Percentiles rank a stretch among this genome's conserved stretches.
These are phyloP conservation scores for Chaetodon auriga DNA, from an alignment of 2,113 vertebrate species.

Conservation along the genomic window DNA sequence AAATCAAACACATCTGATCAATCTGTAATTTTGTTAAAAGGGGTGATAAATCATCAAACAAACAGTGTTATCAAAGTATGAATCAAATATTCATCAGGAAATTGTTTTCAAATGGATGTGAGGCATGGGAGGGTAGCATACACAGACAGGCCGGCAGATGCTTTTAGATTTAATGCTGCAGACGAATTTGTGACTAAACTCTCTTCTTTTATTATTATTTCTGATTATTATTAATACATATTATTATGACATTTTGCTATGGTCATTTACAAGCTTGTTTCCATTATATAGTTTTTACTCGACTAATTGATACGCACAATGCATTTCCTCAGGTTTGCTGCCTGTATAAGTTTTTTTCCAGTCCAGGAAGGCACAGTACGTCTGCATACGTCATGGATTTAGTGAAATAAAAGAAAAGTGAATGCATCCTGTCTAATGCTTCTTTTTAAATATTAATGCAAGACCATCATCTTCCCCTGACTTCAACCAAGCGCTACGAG, in stretches of 20 bases:
- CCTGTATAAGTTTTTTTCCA: no score
- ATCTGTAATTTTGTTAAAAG: neutral
- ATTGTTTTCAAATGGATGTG: neutral
- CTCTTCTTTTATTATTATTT: no score
- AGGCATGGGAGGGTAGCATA: no score
- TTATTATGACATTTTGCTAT: no score
- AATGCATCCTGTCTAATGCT: neutral
- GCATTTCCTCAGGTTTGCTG: neutral
- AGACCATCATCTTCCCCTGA: neutral
- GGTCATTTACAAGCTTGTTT: no score
- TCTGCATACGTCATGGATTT: neutral
- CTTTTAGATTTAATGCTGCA: no score
- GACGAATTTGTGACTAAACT: no score
- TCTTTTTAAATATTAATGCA: neutral
- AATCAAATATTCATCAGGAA: neutral
- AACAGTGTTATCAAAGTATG: neutral
- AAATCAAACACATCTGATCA: neutral
- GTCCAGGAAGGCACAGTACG: no score
- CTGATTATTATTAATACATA: no score
- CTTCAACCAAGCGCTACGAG: neutral
- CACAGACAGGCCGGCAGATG: no score
- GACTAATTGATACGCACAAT: no score
- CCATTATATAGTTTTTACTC: no score
- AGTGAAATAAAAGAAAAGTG: neutral
- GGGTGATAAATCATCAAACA: neutral